phyloP scores from a whole-genome alignment of 2,113 vertebrate species.

The Opisthocomus hoazin region DNA sequence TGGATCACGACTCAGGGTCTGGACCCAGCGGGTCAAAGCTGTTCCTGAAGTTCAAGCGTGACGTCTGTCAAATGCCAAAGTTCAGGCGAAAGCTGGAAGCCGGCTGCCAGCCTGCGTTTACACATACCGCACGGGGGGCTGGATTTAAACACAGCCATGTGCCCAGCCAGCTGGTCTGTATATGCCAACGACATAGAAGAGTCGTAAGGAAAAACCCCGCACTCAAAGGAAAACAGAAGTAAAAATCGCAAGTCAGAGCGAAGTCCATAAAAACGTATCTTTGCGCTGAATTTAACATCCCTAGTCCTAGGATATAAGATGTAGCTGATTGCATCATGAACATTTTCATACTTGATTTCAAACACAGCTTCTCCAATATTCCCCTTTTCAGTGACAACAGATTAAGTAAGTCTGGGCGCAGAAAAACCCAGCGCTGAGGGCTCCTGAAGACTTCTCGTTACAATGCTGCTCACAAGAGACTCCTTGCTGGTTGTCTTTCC shows the following conservation, averaged over 20 bases:
- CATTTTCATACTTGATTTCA: background rate
- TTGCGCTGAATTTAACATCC: background rate
- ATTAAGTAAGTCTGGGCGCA: background rate
- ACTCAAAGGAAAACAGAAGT: background rate
- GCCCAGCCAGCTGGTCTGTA: background rate
- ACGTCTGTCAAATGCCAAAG: background rate
- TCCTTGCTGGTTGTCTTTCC: background rate
- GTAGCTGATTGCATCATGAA: background rate
- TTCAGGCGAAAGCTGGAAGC: background rate
- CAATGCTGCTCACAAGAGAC: background rate
- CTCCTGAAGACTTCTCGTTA: background rate
- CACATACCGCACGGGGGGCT: background rate
- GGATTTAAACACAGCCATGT: background rate
- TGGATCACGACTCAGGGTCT: background rate
- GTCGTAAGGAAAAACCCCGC: background rate
- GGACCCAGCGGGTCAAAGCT: background rate
- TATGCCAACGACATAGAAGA: background rate
- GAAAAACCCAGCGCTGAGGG: background rate
- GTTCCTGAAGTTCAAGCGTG: background rate
- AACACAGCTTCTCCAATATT: background rate
- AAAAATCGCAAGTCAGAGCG: rapidly evolving
- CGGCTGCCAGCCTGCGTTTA: background rate
- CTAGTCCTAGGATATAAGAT: background rate
- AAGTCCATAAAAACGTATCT: background rate
- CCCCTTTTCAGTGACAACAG: background rate